phyloP scores from a whole-genome alignment of 1,140 invertebrate genomes.

The Apocrypta bakeri region DNA sequence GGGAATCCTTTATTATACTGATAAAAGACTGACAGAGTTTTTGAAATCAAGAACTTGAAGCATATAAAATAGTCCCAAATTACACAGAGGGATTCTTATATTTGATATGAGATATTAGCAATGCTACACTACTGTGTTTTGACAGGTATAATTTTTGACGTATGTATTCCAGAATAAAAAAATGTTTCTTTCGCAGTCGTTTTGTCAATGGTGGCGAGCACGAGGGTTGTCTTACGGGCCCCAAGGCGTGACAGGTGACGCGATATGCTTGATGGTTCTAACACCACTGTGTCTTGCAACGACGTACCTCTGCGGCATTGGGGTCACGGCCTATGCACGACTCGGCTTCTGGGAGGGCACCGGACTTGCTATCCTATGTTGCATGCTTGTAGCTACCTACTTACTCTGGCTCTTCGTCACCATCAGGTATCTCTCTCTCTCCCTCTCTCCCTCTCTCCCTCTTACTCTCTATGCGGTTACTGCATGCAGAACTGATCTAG shows the following conservation, averaged over 20 bases:
- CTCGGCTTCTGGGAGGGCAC: constrained; percentile 73
- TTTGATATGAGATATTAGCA: no score
- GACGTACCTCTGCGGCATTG: constrained; percentile 74
- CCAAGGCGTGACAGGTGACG: constrained; percentile 72
- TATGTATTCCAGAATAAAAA: no score
- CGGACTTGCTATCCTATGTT: constrained; percentile 69
- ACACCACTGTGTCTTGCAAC: constrained; percentile 75
- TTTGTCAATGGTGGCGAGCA: constrained; percentile 71
- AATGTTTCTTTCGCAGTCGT: constrained; percentile 34
- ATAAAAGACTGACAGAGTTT: no score
- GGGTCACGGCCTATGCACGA: constrained; percentile 68
- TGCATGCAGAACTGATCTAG: no score
- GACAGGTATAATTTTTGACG: no score
- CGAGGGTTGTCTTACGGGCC: constrained; percentile 62
- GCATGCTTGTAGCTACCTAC: constrained; percentile 67
- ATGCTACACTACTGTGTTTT: no score
- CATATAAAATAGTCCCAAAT: no score
- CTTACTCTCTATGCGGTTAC: background rate
- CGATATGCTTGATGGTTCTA: constrained; percentile 74
- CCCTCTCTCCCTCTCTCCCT: no score
- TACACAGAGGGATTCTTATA: no score
- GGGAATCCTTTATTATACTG: no score
- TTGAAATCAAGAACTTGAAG: no score
- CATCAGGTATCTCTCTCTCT: constrained; percentile 61
- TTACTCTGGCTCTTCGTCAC: constrained; percentile 70